Conservation (phyloP, 2,888 invertebrate genomes). For the Cremastinae sp. region DNA sequence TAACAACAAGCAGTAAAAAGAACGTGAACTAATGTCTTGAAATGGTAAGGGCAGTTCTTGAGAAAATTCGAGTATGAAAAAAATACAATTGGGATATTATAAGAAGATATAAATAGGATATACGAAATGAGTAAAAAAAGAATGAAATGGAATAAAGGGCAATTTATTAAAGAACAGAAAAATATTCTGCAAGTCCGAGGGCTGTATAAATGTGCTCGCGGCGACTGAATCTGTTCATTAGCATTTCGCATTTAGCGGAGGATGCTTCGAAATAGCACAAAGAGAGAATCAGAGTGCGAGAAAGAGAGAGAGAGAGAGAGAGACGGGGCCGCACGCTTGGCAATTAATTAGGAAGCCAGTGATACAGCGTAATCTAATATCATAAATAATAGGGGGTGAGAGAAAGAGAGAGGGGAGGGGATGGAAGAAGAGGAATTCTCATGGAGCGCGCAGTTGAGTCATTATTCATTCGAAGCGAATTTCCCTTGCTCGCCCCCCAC, state of each 20-base stretch:
- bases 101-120: too few species aligned
- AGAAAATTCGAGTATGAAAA: too few species aligned
- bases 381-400: slow-evolving; percentile 70
- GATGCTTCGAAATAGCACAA: slow-evolving; percentile 64
- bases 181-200: slow-evolving; percentile 46
- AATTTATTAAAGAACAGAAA: slow-evolving; percentile 43
- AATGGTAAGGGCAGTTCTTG: too few species aligned
- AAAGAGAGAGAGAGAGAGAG: too few species aligned
- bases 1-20: too few species aligned
- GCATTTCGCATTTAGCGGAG: slow-evolving; percentile 68
- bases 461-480: slow-evolving; percentile 68
- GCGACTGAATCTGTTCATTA: slow-evolving; percentile 69
- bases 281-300: slow-evolving; percentile 61
- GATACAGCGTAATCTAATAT: slow-evolving; percentile 71
- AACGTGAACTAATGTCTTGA: too few species aligned
- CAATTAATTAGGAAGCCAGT: slow-evolving; percentile 72
- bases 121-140: too few species aligned
- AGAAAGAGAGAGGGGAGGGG: slow-evolving; percentile 37
- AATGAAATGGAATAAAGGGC: slow-evolving; percentile 22
- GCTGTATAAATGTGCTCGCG: slow-evolving; percentile 52
- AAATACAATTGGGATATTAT: too few species aligned
- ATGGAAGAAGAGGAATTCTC: slow-evolving; percentile 11
- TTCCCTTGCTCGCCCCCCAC: slow-evolving; percentile 39
- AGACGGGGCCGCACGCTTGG: slow-evolving; percentile 57
- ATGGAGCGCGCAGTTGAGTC: slow-evolving; percentile 61